These are phyloP conservation scores for Lottia gigantea DNA, from an alignment of 2,888 invertebrate species.

Conservation along the genomic window DNA sequence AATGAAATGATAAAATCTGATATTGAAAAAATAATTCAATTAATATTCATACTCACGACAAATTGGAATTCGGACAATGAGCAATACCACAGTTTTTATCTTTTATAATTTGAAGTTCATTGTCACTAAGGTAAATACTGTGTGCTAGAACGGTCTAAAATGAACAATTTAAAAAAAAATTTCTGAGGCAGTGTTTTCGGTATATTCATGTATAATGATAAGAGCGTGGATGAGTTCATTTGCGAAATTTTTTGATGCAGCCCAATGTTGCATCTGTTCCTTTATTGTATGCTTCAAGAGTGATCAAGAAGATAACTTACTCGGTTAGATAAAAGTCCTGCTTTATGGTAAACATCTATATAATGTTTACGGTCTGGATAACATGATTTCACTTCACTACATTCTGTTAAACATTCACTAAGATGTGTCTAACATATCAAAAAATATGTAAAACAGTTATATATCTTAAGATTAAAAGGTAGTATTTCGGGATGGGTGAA, in stretches of 20 bases:
- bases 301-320: constrained; percentile 68
- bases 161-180: not conserved
- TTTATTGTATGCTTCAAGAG: not conserved
- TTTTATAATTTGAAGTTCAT: constrained; percentile 77
- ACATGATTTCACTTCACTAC: constrained; percentile 74
- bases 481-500: too few species aligned
- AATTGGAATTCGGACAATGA: constrained; percentile 89
- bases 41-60: constrained; percentile 42
- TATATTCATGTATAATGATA: too few species aligned
- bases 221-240: too few species aligned
- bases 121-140: constrained; percentile 79
- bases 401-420: constrained; percentile 83
- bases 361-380: constrained; percentile 78
- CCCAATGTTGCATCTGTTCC: too few species aligned
- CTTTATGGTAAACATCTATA: constrained; percentile 80
- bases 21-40: too few species aligned
- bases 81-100: constrained; percentile 77
- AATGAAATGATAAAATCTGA: too few species aligned
- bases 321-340: constrained; percentile 79
- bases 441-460: not conserved
- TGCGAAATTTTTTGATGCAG: too few species aligned
- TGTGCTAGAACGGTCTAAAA: constrained; percentile 84
- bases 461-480: too few species aligned
- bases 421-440: constrained; percentile 80
- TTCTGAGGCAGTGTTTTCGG: too few species aligned